Evolutionary conservation across 2,888 invertebrate species (phyloP).

Genomic region (Drosophila tanythrix): DNA sequence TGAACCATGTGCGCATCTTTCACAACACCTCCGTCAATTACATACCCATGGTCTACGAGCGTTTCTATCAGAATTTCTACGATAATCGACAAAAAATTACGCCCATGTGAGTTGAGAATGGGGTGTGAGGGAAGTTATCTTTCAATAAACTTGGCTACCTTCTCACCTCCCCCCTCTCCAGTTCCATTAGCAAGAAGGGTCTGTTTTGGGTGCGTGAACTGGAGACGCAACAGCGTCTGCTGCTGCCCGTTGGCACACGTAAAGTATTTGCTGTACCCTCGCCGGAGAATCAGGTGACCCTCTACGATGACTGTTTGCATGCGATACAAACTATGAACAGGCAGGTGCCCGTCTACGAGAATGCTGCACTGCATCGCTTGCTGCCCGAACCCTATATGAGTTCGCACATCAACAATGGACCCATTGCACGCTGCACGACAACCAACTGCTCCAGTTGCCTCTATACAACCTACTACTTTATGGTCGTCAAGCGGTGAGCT

Average conservation of each 20-base stretch:
- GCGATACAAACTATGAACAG: constrained; percentile 78
- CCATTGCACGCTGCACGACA: constrained; percentile 82
- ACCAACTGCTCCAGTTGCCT: constrained; percentile 80
- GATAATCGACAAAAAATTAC: constrained; percentile 78
- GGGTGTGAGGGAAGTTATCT: not conserved
- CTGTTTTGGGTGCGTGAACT: constrained; percentile 82
- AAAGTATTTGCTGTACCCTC: constrained; percentile 77
- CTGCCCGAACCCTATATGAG: constrained; percentile 82
- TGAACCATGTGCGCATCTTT: constrained; percentile 83
- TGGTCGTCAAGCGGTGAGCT: constrained; percentile 83
- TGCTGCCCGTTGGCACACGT: constrained; percentile 83
- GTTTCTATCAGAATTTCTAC: constrained; percentile 83
- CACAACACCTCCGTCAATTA: constrained; percentile 84
- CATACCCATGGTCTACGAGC: constrained; percentile 84
- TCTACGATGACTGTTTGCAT: constrained; percentile 83
- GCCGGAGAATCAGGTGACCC: constrained; percentile 77
- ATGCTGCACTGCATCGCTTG: constrained; percentile 66
- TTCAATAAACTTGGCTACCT: not conserved
- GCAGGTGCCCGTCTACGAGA: constrained; percentile 76
- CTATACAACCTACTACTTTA: constrained; percentile 84
- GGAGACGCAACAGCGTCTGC: constrained; percentile 76
- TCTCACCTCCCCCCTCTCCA: constrained; percentile 2
- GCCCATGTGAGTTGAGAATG: constrained; percentile 75
- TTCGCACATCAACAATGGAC: constrained; percentile 82
- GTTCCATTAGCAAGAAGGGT: constrained; percentile 58